These are phyloP conservation scores for Lasioglossum albipes DNA, from an alignment of 1,140 invertebrate genomes.

Conservation along the genomic window DNA sequence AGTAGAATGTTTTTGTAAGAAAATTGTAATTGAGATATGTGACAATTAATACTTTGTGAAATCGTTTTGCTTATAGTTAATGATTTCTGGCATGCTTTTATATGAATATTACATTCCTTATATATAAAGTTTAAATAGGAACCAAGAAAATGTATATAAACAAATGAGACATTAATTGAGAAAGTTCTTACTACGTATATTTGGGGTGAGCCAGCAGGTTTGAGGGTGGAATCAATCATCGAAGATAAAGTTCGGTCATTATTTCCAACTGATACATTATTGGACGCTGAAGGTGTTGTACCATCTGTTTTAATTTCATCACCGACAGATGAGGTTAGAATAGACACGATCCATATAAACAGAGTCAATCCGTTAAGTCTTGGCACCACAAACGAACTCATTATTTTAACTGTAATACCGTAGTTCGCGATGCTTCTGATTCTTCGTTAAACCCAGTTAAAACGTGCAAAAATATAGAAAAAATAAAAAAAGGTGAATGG, in stretches of 20 bases:
- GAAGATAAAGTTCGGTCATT: neutral
- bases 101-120: too few relatives aligned
- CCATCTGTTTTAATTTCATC: constrained; percentile 46
- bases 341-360: constrained; percentile 48
- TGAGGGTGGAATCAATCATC: neutral
- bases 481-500: constrained; percentile 61
- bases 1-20: too few relatives aligned
- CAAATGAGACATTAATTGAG: neutral
- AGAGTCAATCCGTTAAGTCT: constrained; percentile 26
- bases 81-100: neutral
- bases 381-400: constrained; percentile 29
- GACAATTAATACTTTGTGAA: too few relatives aligned
- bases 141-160: neutral
- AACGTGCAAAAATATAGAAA: constrained; percentile 63
- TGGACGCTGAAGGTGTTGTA: neutral
- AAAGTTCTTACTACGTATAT: constrained; percentile 13
- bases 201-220: neutral
- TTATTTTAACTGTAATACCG: constrained; percentile 9
- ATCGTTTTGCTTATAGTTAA: too few relatives aligned
- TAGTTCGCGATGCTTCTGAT: neutral
- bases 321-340: constrained; percentile 61
- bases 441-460: constrained; percentile 6
- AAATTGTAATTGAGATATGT: too few relatives aligned
- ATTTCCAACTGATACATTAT: neutral
- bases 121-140: neutral